These are phyloP conservation scores for Probosciger aterrimus DNA, from an alignment of 2,113 vertebrate species.

Conservation along the genomic window DNA sequence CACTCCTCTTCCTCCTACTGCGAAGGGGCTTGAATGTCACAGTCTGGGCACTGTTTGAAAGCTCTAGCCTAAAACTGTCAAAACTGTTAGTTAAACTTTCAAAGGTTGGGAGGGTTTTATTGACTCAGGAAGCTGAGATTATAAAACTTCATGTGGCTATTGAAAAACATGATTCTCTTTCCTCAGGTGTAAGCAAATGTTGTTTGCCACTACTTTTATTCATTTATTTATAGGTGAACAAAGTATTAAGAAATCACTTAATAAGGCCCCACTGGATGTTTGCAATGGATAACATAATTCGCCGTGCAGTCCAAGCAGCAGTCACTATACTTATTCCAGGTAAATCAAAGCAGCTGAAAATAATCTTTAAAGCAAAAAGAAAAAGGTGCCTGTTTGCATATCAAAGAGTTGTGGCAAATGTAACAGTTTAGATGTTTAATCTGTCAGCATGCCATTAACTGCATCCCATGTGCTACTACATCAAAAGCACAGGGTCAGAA, in stretches of 20 bases:
- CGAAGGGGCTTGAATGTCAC: background rate
- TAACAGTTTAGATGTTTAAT: background rate
- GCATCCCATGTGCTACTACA: background rate
- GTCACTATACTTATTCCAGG: conserved; percentile 93
- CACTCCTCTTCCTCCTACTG: background rate
- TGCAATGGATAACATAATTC: conserved; percentile 94
- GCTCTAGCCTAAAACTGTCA: background rate
- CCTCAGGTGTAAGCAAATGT: background rate
- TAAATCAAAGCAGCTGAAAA: conserved; percentile 57
- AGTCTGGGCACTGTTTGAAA: background rate
- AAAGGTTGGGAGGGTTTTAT: background rate
- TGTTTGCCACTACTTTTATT: background rate
- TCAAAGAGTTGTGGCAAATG: background rate
- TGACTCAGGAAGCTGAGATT: background rate
- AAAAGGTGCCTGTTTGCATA: background rate
- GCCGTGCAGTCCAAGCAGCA: conserved; percentile 89
- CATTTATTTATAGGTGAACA: conserved; percentile 83
- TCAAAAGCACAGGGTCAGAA: background rate
- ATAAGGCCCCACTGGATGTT: conserved; percentile 97
- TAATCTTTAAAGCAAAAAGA: background rate
- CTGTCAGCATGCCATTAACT: background rate
- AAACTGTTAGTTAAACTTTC: background rate
- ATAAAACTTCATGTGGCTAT: background rate
- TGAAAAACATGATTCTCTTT: background rate
- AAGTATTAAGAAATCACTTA: conserved; percentile 89